Conservation (phyloP, 2,888 invertebrate genomes). For the Halictus quadricinctus region DNA sequence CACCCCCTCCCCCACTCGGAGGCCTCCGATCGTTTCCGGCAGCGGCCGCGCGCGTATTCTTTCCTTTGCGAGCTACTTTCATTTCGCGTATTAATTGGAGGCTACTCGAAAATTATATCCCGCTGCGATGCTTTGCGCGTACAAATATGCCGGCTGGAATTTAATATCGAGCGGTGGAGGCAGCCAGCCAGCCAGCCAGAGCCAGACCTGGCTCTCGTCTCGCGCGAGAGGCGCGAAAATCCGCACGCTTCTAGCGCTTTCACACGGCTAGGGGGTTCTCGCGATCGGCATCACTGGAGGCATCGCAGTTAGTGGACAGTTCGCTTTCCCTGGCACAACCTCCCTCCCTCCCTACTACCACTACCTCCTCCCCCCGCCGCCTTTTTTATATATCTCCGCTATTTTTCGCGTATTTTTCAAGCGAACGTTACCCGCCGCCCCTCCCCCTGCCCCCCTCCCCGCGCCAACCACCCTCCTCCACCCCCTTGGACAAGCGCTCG, state of each 20-base stretch:
- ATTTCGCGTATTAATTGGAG: conserved; percentile 75
- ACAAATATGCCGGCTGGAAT: conserved; percentile 69
- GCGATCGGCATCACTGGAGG: conserved; percentile 56
- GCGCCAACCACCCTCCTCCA: not conserved
- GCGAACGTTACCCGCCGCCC: conserved; percentile 28
- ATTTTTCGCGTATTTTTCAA: conserved; percentile 62
- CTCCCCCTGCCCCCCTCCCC: not conserved
- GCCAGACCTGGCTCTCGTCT: conserved; percentile 19
- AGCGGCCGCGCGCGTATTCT: conserved; percentile 47
- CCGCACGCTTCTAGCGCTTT: conserved; percentile 55
- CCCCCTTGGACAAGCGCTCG: not conserved
- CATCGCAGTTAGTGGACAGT: conserved; percentile 52
- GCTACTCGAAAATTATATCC: conserved; percentile 74
- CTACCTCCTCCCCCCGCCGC: not conserved
- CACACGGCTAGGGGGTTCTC: conserved; percentile 44
- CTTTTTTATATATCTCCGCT: conserved; percentile 36
- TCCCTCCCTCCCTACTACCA: not conserved
- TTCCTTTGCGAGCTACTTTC: conserved; percentile 67
- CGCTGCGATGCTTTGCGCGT: conserved; percentile 67
- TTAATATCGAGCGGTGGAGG: conserved; percentile 59
- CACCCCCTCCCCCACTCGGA: conserved; percentile 30
- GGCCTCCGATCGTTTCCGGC: conserved; percentile 52
- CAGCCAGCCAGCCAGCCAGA: not conserved
- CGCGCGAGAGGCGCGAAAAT: conserved; percentile 68
- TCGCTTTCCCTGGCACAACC: conserved; percentile 36